Conservation (phyloP, 2,113 vertebrate species). For the Melanotaenia duboulayi region DNA sequence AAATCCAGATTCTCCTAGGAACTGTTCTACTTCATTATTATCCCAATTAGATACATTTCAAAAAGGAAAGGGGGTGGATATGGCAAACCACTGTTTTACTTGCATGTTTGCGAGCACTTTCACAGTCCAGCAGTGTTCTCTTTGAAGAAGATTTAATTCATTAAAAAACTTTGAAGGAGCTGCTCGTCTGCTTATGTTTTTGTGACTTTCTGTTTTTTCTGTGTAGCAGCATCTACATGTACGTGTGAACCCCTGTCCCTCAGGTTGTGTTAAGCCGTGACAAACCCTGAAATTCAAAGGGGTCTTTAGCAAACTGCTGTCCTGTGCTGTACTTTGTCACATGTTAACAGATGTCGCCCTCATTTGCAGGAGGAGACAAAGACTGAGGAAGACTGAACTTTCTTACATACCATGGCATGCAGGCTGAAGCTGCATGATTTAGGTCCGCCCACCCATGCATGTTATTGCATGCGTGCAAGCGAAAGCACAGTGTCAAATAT, state of each 20-base stretch:
- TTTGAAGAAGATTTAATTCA: constrained; percentile 37
- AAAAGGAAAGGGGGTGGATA: too few species aligned
- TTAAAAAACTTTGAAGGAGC: constrained; percentile 12
- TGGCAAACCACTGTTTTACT: neutral
- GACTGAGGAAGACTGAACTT: constrained; percentile 22
- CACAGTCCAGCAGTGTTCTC: constrained; percentile 13
- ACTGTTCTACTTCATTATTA: constrained; percentile 19
- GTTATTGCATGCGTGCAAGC: constrained; percentile 28
- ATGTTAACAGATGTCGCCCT: constrained; percentile 31
- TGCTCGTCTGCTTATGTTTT: constrained; percentile 26
- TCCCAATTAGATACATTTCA: too few species aligned
- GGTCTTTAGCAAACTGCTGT: constrained; percentile 33
- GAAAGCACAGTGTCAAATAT: constrained; percentile 16
- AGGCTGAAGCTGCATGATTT: constrained; percentile 23
- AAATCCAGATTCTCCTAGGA: constrained; percentile 22
- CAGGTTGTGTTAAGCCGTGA: constrained; percentile 27
- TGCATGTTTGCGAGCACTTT: constrained; percentile 16
- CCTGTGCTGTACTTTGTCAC: constrained; percentile 27
- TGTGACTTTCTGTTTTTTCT: constrained; percentile 22
- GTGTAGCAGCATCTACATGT: too few species aligned
- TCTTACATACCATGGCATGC: neutral
- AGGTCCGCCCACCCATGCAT: constrained; percentile 41
- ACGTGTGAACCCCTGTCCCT: neutral
- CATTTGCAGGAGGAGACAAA: constrained; percentile 10
- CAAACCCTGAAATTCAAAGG: constrained; percentile 39